Base-by-base conservation (phyloP, 2,888 invertebrate genomes). In the Aphidoletes aphidimyza region DNA sequence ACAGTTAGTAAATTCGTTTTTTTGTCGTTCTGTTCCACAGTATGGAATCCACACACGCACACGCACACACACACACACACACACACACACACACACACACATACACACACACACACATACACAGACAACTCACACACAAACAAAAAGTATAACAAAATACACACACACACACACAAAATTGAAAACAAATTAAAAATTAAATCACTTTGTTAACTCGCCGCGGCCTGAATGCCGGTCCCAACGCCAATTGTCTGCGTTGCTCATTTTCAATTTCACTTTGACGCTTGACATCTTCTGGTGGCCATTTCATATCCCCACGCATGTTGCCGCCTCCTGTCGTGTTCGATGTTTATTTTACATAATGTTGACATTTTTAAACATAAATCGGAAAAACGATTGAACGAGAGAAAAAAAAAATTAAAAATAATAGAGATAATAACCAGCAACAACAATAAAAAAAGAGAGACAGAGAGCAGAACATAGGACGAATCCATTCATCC, bases 241-340 rank as follows among this genome's bases (percentile, higher is more conserved):
- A 93, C 42, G 95, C 94, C 87, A 96, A 90, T 87, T 93, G 93
- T 88, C 93, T 88, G 87, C 94, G 92, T 84, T 94, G 94, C 87
- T 92, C 92, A 88, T 95, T 94, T 89, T 96, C 96, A 49, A 93
- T 94, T 84, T 91, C 94, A 85, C 94, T 92, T 86, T 94, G 94
- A 87, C 93, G 93, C 90, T 93, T 95, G 88, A 95, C 94, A 87
- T 92, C 91, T 89, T 93, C 94, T 87, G 96, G 96, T 88, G 96
- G 96, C 96, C 96, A 96, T 90, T 96, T 96, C 89, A 94, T 92
- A 90, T 96, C 96, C 87, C 96, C 96, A 88, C 96, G 93, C 93
- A 95, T 94, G 90, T 94, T 94, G 90, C 93, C 92, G 89, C 95
- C 95, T 91, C 94, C 94, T 94, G 54, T 69, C 14, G 3, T 11